These are phyloP conservation scores for Cariama cristata DNA, from an alignment of 2,113 vertebrate genomes.

Conservation along the genomic window DNA sequence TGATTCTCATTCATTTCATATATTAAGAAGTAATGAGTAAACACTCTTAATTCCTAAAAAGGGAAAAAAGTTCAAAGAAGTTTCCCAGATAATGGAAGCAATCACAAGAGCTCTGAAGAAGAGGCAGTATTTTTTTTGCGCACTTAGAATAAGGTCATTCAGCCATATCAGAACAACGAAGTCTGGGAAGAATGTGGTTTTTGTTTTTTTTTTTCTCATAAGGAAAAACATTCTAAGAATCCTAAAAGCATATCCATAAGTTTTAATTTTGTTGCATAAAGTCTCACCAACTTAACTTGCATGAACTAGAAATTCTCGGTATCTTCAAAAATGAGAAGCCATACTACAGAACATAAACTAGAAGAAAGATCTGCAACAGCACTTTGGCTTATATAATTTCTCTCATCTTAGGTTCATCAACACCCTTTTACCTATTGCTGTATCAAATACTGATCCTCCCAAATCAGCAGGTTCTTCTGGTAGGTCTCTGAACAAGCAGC, in stretches of 20 bases:
- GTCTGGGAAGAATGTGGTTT: neutral
- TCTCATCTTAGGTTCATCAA: neutral
- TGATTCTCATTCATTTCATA: neutral
- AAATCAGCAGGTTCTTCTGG: neutral
- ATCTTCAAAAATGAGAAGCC: neutral
- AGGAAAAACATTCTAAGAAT: neutral
- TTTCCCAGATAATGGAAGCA: neutral
- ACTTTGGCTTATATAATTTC: neutral
- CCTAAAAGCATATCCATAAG: neutral
- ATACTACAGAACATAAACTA: neutral
- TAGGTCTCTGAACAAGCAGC: neutral
- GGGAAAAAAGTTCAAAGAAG: neutral
- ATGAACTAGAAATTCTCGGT: neutral
- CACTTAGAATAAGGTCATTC: neutral
- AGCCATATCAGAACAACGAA: neutral
- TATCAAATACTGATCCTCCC: neutral
- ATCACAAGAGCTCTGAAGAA: neutral
- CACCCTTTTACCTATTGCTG: neutral
- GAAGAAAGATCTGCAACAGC: neutral
- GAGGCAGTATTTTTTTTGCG: neutral
- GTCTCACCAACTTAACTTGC: neutral
- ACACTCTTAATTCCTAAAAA: neutral
- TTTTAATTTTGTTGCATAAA: neutral
- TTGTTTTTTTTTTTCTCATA: neutral
- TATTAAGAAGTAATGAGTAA: neutral